Base-by-base conservation (phyloP, 2,888 invertebrate species). In the Ellobium chinense region DNA sequence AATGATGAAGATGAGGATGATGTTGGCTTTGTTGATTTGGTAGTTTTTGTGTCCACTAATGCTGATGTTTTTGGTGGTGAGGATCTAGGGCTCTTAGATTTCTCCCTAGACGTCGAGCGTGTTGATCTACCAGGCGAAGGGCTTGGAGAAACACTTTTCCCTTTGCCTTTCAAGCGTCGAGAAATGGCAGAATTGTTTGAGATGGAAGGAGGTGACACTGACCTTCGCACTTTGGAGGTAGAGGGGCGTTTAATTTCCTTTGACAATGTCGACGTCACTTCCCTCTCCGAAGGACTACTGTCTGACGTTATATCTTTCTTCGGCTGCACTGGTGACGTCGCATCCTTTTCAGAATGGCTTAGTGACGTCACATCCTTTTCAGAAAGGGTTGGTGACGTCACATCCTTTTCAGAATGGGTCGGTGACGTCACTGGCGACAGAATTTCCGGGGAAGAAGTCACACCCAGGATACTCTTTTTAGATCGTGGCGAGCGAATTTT, bases 371-470 rank as follows among this genome's bases (percentile, higher is more conserved):
- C 14, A 7, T 72, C 36, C 29, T 72, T 56, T 2, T 36, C 36
- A 18, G 58, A 60, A 4, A 36, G 29, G 18, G 37, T 72, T 5
- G 37, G 72, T 7, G 56, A 72, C 3, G 1, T 56, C 36, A 24
- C 29, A 14, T 60, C 60, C 18, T 36, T 34, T 27, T 72, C 76
- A 4, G 74, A 74, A 9, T 46, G 62, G 4, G 76, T 56, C 1
- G 76, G 76, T 27, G 76, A 76, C 54, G 76, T 66, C 7, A 76
- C 27, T 1, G 76, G 76, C 18, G 76, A 76, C 18, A 76, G 56
- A 34, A 76, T 66, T 36, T 76, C 76, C 36, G 66, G 24, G 0
- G 27, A 36, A 36, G 76, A 66, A 24, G 39, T 31, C 27, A 34
- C 18, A 9, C 76, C 76, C 36, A 66, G 54, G 24, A 36, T 66